Evolutionary conservation across 2,797 vertebrate species (phyloP).

Genomic region (Platalea minor): DNA sequence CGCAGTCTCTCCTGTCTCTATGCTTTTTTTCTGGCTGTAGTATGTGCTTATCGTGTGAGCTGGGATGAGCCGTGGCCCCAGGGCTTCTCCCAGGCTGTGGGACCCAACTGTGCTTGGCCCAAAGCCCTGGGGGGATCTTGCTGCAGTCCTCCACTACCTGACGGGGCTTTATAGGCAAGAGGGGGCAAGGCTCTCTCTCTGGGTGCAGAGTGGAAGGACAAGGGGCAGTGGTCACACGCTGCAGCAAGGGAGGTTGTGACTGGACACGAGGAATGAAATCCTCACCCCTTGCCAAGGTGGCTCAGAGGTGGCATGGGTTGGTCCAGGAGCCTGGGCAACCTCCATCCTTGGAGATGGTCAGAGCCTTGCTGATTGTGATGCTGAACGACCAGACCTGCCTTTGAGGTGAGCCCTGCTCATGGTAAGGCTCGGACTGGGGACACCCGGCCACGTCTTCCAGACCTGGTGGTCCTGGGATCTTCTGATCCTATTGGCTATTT

Average conservation of each 20-base stretch:
- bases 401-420: neutral
- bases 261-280: neutral
- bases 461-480: neutral
- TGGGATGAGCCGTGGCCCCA: accelerated
- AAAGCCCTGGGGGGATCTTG: neutral
- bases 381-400: neutral
- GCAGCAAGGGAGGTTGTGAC: neutral
- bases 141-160: neutral
- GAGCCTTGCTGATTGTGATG: neutral
- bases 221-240: neutral
- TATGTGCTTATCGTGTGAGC: neutral
- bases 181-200: neutral
- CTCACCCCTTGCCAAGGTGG: neutral
- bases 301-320: neutral
- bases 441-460: accelerated
- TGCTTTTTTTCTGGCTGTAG: neutral
- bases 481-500: neutral
- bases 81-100: neutral
- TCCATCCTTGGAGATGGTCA: neutral
- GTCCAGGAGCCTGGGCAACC: neutral
- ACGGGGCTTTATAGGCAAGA: neutral
- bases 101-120: neutral
- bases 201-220: too few relatives aligned
- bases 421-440: neutral
- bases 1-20: neutral